phyloP scores from a whole-genome alignment of 1,140 invertebrate genomes.

The Apolygus lucorum region DNA sequence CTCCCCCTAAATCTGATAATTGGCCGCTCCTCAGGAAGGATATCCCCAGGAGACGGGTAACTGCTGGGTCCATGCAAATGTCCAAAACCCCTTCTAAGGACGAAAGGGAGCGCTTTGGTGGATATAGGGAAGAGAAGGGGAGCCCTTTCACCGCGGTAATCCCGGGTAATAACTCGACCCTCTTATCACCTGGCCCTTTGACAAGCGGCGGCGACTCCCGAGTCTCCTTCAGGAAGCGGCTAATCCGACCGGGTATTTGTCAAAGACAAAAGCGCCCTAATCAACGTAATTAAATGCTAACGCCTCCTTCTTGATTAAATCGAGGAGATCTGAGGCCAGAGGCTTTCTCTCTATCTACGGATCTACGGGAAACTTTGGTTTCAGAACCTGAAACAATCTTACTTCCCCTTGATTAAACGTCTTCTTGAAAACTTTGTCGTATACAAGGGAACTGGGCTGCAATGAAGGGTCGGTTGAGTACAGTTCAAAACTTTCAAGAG shows the following conservation, averaged over 20 bases:
- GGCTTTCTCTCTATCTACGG: background rate
- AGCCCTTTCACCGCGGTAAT: no score
- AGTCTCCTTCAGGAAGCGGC: background rate
- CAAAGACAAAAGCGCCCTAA: background rate
- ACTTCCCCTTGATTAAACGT: background rate
- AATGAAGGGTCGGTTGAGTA: background rate
- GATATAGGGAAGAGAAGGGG: no score
- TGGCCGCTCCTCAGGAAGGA: background rate
- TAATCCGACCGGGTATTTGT: background rate
- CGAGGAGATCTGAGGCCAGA: background rate
- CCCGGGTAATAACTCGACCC: background rate
- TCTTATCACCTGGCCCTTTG: background rate
- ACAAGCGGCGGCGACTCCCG: background rate
- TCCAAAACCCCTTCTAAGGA: no score
- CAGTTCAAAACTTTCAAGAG: background rate
- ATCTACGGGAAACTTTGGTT: background rate
- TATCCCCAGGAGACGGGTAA: background rate
- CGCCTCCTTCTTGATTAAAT: background rate
- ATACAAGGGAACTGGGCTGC: no score
- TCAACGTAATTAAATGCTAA: background rate
- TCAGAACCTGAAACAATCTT: background rate
- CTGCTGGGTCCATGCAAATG: background rate
- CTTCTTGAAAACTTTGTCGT: background rate
- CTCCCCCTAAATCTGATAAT: background rate
- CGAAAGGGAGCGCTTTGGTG: background rate